Evolutionary conservation across 2,888 invertebrate genomes (phyloP).

Genomic region (Nipponacmea schrenckii): DNA sequence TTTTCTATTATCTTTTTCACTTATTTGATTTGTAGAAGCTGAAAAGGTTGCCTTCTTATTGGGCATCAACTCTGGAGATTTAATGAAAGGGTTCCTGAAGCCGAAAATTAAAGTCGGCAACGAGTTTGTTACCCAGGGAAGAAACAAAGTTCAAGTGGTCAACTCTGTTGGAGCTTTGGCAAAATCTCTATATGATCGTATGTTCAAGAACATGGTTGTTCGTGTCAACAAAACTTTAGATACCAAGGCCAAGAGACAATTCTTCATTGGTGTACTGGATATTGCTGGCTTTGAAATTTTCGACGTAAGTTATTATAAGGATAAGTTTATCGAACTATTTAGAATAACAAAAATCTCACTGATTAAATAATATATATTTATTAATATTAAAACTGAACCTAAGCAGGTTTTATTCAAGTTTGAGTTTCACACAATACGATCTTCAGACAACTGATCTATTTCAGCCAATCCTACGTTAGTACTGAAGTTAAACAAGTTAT

Average conservation of each 20-base stretch:
- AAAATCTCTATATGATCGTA: constrained; percentile 68
- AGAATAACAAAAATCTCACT: too few relatives aligned
- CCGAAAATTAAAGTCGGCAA: constrained; percentile 96
- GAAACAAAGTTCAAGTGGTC: constrained; percentile 83
- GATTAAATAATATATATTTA: too few relatives aligned
- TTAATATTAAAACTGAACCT: too few relatives aligned
- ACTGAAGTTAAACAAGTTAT: too few relatives aligned
- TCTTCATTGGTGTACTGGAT: constrained; percentile 99
- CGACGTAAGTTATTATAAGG: constrained; percentile 72
- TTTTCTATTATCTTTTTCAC: too few relatives aligned
- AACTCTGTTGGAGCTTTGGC: constrained; percentile 68
- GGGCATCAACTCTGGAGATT: constrained; percentile 84
- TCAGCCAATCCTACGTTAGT: too few relatives aligned
- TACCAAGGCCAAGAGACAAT: constrained; percentile 96
- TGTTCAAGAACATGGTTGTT: constrained; percentile 87
- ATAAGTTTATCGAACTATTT: too few relatives aligned
- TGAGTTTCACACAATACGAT: too few relatives aligned
- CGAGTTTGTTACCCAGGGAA: constrained; percentile 98
- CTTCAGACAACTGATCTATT: too few relatives aligned
- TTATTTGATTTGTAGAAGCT: constrained; percentile 73
- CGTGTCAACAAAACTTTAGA: constrained; percentile 99
- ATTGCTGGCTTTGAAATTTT: constrained; percentile 99
- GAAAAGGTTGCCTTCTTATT: constrained; percentile 91
- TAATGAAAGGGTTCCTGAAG: constrained; percentile 83
- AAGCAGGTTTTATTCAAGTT: too few relatives aligned